Evolutionary conservation across 2,888 invertebrate genomes (phyloP).

Genomic region (Drosophila antonietae): DNA sequence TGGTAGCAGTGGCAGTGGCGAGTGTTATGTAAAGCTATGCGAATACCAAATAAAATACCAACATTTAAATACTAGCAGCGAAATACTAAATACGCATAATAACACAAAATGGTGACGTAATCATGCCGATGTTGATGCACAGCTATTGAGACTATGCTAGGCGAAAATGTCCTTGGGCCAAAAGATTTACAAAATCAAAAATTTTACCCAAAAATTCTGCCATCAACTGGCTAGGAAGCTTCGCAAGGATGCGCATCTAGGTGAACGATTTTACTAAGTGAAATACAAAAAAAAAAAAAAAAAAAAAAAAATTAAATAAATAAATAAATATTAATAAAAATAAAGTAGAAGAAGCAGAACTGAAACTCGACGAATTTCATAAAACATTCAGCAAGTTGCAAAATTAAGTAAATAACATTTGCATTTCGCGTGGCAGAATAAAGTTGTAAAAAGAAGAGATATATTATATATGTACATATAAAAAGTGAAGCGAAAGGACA

Average conservation of each 20-base stretch:
- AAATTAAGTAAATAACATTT: slow-evolving; percentile 70
- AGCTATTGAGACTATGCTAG: slow-evolving; percentile 23
- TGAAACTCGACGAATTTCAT: slow-evolving; percentile 37
- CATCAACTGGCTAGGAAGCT: slow-evolving; percentile 70
- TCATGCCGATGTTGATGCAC: background rate
- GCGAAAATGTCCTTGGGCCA: slow-evolving; percentile 77
- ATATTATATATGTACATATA: slow-evolving; percentile 11
- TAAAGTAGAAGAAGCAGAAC: slow-evolving; percentile 9
- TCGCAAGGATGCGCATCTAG: slow-evolving; percentile 66
- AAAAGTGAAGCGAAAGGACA: slow-evolving; percentile 35
- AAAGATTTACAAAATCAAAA: slow-evolving; percentile 79
- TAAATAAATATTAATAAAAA: background rate
- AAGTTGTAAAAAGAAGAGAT: slow-evolving; percentile 24
- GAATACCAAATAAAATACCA: slow-evolving; percentile 31
- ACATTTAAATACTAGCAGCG: slow-evolving; percentile 25
- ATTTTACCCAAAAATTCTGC: slow-evolving; percentile 75
- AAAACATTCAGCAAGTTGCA: slow-evolving; percentile 49
- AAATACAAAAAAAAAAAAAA: slow-evolving; percentile 20
- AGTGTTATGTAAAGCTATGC: slow-evolving; percentile 50
- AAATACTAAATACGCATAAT: slow-evolving; percentile 14
- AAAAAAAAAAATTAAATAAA: too few relatives aligned
- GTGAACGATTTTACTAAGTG: slow-evolving; percentile 63
- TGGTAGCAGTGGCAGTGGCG: slow-evolving; percentile 67
- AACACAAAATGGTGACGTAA: slow-evolving; percentile 72
- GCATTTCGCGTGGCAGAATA: slow-evolving; percentile 48